Evolutionary conservation across 2,888 invertebrate genomes (phyloP).

Genomic region (Periphyllus acericola): DNA sequence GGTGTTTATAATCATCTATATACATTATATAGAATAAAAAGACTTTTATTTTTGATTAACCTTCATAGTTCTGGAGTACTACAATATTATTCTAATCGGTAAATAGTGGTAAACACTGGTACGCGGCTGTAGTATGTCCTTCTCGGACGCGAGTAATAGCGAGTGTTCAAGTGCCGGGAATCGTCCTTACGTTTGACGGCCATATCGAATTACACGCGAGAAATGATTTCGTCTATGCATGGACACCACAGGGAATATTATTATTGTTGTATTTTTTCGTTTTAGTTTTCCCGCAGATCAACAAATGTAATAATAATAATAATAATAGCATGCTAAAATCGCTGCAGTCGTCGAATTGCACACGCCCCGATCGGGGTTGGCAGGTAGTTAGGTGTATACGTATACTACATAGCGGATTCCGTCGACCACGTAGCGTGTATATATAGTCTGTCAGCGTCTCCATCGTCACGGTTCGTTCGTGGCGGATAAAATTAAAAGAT

Average conservation of each 20-base stretch:
- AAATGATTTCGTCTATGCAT: not conserved
- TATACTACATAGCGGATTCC: not conserved
- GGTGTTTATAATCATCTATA: not conserved
- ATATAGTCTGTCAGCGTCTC: constrained; percentile 18
- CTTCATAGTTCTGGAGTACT: not conserved
- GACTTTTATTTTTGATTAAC: not conserved
- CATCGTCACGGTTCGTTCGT: constrained; percentile 39
- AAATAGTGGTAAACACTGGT: not conserved
- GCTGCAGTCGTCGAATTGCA: not conserved
- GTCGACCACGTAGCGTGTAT: too few relatives aligned
- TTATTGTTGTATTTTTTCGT: not conserved
- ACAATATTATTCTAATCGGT: not conserved
- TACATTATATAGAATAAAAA: too few relatives aligned
- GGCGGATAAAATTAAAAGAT: constrained; percentile 49
- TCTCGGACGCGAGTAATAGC: not conserved
- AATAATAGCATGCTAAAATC: too few relatives aligned
- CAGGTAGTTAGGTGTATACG: not conserved
- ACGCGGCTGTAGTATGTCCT: not conserved
- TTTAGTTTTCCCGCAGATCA: not conserved
- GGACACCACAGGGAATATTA: not conserved
- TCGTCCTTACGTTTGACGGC: constrained; percentile 1
- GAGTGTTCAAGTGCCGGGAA: not conserved
- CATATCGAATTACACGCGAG: constrained; percentile 30
- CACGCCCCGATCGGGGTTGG: not conserved
- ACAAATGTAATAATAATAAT: not conserved